Percentiles rank a stretch among this genome's conserved stretches.
These are phyloP conservation scores for Plebejus anna DNA, from an alignment of 2,888 invertebrate genomes.

Conservation along the genomic window DNA sequence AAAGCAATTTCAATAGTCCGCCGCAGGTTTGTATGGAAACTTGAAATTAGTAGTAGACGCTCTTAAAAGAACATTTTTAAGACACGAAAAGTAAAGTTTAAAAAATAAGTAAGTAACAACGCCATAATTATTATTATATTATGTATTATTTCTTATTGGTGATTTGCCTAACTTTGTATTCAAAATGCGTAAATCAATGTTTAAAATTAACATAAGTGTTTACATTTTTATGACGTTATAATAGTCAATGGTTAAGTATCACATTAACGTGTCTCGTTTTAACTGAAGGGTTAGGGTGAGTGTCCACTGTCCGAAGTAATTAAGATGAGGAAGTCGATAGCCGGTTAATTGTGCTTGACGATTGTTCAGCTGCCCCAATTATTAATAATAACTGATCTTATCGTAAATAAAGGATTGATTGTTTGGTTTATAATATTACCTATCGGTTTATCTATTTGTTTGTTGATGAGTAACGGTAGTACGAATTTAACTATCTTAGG, in stretches of 20 bases:
- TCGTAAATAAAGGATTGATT: constrained; percentile 13
- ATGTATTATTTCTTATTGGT: neutral
- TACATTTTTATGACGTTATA: neutral
- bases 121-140: too few species aligned
- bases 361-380: constrained; percentile 40
- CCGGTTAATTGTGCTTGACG: constrained; percentile 64
- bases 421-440: constrained; percentile 7
- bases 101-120: neutral
- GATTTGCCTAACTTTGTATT: neutral
- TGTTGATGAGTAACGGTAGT: neutral
- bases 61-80: too few species aligned
- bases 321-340: constrained; percentile 69
- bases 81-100: too few species aligned
- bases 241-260: neutral
- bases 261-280: neutral
- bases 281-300: constrained; percentile 51
- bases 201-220: neutral
- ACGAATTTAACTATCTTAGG: neutral
- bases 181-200: neutral
- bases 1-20: too few species aligned
- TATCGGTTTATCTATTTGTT: neutral
- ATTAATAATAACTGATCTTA: constrained; percentile 37
- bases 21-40: too few species aligned
- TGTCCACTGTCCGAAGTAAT: constrained; percentile 69
- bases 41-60: too few species aligned